phyloP scores from a whole-genome alignment of 1,140 invertebrate genomes.

The Drosophila willistoni region DNA sequence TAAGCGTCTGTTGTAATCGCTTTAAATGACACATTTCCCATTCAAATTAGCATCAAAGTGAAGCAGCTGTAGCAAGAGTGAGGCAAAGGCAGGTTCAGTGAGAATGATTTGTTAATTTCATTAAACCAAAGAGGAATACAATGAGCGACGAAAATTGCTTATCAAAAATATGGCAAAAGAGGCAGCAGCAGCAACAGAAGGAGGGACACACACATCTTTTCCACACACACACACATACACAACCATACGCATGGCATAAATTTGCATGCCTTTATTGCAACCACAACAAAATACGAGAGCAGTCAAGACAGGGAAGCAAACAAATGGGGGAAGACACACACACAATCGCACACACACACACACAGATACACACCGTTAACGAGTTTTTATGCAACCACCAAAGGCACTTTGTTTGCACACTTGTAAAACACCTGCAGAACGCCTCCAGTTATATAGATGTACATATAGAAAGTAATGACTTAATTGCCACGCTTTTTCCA shows the following conservation, averaged over 20 bases:
- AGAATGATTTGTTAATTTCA: conserved; percentile 79
- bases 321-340: conserved; percentile 45
- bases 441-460: conserved; percentile 47
- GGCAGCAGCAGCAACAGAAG: neutral
- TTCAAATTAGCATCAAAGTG: conserved; percentile 79
- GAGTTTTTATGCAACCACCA: conserved; percentile 65
- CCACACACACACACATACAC: conserved; percentile 1
- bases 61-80: conserved; percentile 36
- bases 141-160: conserved; percentile 70
- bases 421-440: conserved; percentile 73
- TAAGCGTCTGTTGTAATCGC: conserved; percentile 66
- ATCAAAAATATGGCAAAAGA: conserved; percentile 65
- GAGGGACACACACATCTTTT: conserved; percentile 19
- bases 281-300: conserved; percentile 48
- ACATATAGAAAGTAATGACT: conserved; percentile 73
- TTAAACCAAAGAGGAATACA: conserved; percentile 46
- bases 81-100: conserved; percentile 32
- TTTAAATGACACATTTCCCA: conserved; percentile 74
- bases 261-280: conserved; percentile 80
- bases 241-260: conserved; percentile 46
- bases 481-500: conserved; percentile 64
- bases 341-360: conserved; percentile 24
- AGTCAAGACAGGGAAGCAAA: conserved; percentile 40
- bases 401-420: conserved; percentile 72
- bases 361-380: conserved; percentile 25